phyloP scores from a whole-genome alignment of 2,113 vertebrate species.

The Hassar affinis region DNA sequence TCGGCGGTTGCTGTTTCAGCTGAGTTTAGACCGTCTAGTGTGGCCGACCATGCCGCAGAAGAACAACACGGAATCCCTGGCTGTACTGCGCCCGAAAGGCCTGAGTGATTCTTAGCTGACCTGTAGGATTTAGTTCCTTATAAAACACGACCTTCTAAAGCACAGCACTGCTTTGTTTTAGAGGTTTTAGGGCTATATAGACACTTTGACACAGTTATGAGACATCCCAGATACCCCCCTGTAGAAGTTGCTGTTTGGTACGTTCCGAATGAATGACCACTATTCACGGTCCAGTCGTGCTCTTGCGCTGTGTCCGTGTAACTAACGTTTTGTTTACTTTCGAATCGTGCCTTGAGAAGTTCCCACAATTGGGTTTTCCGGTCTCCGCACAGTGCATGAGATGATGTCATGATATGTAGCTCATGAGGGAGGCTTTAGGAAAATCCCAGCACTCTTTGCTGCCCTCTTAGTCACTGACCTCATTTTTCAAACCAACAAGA shows the following conservation, averaged over 20 bases:
- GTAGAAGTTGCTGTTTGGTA: background rate
- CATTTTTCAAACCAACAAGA: conserved; percentile 40
- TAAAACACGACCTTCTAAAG: too few species aligned
- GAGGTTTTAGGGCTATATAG: background rate
- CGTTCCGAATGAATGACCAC: conserved; percentile 2
- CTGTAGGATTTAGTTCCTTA: background rate
- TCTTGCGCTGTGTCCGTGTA: background rate
- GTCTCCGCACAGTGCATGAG: conserved; percentile 4
- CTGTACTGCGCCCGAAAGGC: background rate
- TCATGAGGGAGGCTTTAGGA: conserved; percentile 38
- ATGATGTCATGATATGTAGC: conserved; percentile 44
- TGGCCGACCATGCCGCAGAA: background rate
- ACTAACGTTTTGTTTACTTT: background rate
- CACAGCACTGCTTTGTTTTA: background rate
- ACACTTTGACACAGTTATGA: background rate
- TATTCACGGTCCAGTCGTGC: background rate
- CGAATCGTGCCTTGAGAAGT: background rate
- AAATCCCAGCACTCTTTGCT: conserved; percentile 46
- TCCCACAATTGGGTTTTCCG: conserved; percentile 25
- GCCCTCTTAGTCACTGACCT: conserved; percentile 45
- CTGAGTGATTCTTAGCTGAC: background rate
- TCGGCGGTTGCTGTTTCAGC: conserved; percentile 11
- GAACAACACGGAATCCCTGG: background rate
- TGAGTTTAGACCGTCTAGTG: conserved; percentile 25
- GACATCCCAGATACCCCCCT: background rate